A percentile compares a stretch with the other conserved stretches of the same genome.
Evolutionary conservation across 2,888 invertebrate genomes (phyloP).

Genomic region (Horisme vitalbata): DNA sequence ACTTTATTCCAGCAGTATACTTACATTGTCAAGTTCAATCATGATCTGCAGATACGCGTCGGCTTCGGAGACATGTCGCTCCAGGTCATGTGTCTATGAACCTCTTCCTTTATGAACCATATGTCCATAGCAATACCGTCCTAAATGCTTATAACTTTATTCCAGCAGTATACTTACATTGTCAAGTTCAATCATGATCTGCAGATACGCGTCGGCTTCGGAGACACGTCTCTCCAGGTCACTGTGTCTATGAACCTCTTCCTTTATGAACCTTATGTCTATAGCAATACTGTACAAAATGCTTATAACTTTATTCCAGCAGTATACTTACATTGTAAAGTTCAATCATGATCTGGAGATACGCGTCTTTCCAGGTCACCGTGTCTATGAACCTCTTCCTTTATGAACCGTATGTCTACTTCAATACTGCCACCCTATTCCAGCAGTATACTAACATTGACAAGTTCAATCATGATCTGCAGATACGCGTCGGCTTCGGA

Average conservation of each 20-base stretch:
- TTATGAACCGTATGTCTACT: too few species aligned
- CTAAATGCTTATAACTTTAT: too few species aligned
- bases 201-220: slow-evolving; percentile 98
- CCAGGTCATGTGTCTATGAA: slow-evolving; percentile 80
- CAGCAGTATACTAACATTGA: background rate
- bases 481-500: slow-evolving; percentile 88
- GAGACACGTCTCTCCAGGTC: slow-evolving; percentile 95
- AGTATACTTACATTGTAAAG: background rate
- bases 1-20: too few species aligned
- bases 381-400: too few species aligned
- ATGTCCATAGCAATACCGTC: background rate
- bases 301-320: too few species aligned
- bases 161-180: slow-evolving; percentile 6
- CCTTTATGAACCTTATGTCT: too few species aligned
- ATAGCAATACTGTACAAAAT: too few species aligned
- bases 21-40: background rate
- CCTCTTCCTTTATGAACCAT: background rate
- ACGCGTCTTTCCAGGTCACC: background rate
- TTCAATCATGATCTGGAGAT: background rate
- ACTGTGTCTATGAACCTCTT: too few species aligned
- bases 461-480: background rate
- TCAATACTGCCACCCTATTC: too few species aligned
- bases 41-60: slow-evolving; percentile 50
- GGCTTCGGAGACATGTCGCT: slow-evolving; percentile 92
- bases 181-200: slow-evolving; percentile 93